Evolutionary conservation across 2,113 vertebrate genomes (phyloP), one percentile per base, ranked within the genome.

Genomic region (Diphyllodes magnificus): DNA sequence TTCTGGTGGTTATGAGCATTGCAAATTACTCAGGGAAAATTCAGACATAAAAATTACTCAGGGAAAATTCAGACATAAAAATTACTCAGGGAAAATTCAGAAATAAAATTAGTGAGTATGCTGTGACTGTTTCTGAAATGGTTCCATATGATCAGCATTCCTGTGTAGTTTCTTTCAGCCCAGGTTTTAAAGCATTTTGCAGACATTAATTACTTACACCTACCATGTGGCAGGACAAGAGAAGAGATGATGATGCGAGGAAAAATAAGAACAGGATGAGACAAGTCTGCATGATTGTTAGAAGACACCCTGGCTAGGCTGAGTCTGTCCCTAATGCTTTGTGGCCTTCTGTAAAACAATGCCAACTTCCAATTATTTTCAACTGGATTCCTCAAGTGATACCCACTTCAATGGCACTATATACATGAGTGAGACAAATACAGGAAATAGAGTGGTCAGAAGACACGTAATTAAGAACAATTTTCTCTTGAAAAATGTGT

Each of bases 41-140:
- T 95, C 75, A 83, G 23, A 92, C 39, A 37, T 37, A 37, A 37
- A 95, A 94, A 84, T 92, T 83, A 87, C 42, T 83, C 31, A 72
- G 35, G n/a, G 59, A 88, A 91, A 90, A 94, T 88, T 95, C 75
- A 83, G 23, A 92, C 5, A 56, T 56, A 69, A 95, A 95, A 91
- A 84, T 92, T 83, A 87, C 42, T 83, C 31, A 72, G 35, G n/a
- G 59, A 88, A 91, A 90, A 94, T 88, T 95, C 75, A 83, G 23
- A 92, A 10, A 56, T 56, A 69, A 95, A 95, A 91, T 91, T 45
- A 92, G 33, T 56, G 57, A 88, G 10, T 70, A 20, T 51, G 30
- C 50, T 89, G 50, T 87, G 51, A 31, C 39, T 75, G 30, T 76
- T 75, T 89, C 53, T 77, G 76, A 93, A 82, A 56, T 60, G 73